Evolutionary conservation across 2,113 vertebrate species (phyloP).

Genomic region (Ageneiosus marmoratus): DNA sequence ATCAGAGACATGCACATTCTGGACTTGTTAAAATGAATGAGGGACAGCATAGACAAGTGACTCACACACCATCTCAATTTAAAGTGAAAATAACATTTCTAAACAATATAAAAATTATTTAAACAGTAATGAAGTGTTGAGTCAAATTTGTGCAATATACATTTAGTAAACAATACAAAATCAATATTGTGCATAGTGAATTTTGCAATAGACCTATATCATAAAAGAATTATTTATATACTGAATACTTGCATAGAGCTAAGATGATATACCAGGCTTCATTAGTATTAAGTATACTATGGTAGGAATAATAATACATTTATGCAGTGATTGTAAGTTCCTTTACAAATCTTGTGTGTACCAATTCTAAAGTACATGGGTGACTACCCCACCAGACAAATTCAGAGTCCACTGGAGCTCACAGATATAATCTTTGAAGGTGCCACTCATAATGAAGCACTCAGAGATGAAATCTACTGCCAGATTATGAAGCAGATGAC

Average conservation of each 20-base stretch:
- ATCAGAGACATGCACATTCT: background rate
- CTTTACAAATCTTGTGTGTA: conserved; percentile 68
- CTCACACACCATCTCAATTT: background rate
- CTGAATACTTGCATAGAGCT: background rate
- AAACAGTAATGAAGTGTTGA: background rate
- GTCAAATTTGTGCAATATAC: background rate
- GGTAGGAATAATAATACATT: background rate
- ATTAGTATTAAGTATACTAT: background rate
- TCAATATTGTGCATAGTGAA: background rate
- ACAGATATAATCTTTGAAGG: conserved; percentile 89
- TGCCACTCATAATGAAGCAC: conserved; percentile 74
- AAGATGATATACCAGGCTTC: background rate
- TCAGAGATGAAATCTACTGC: conserved; percentile 92
- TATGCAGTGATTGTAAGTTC: conserved; percentile 47
- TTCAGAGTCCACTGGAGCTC: conserved; percentile 77
- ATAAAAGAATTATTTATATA: background rate
- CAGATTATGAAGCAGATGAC: conserved; percentile 97
- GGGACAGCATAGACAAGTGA: background rate
- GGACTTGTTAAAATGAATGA: background rate
- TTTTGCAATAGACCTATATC: background rate
- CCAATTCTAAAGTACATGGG: conserved; percentile 96
- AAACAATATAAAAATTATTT: background rate
- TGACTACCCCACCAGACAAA: conserved; percentile 90
- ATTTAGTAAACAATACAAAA: background rate
- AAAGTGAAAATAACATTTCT: background rate